Base-by-base conservation (phyloP, 2,113 vertebrate genomes). In the Catharus fuscescens region DNA sequence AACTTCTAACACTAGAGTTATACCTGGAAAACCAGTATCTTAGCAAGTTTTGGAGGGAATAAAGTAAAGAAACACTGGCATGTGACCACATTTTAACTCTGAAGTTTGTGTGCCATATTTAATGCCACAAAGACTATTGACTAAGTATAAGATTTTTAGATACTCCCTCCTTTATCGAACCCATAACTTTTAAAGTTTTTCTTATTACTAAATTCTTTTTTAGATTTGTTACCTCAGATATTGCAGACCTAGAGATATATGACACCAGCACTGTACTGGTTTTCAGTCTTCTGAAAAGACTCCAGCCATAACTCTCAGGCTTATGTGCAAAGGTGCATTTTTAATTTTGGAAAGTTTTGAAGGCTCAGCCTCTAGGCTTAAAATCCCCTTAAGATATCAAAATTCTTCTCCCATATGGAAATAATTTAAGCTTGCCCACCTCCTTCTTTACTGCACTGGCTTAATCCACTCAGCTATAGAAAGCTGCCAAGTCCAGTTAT, bases 351-450 rank as follows among this genome's bases (percentile, higher is more conserved):
- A 76, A 91, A 89, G n/a, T 54, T 91, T 71, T 84, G 80, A 89
- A 76, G 36, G 23, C n/a, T 90, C 62, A 69, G 42, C 1, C 36
- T 45, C 53, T 61, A 67, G 61, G 40, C 23, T 91, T 82, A 79
- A 77, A 78, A 80, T 79, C 45, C 79, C 74, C 69, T 84, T 72
- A 92, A 72, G 84, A 95, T 90, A 89, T 31, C 16, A 21, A 86
- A 66, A 74, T 83, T 95, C 66, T 96, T 94, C 73, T 69, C 34
- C 82, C 91, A 95, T 91, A 96, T 94, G 97, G 97, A 97, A 97
- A 95, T 79, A 70, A 90, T 97, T 94, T 93, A 42, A 47, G 21
- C 9, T 86, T 96, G 69, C 90, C 88, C 73, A 96, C 67, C 93
- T 96, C 92, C 61, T 95, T 86, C 73, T 93, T 88, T 94, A 93